phyloP scores from a whole-genome alignment of 37 sponge, comb jelly and placozoan genomes.

The Agelas oroides region DNA sequence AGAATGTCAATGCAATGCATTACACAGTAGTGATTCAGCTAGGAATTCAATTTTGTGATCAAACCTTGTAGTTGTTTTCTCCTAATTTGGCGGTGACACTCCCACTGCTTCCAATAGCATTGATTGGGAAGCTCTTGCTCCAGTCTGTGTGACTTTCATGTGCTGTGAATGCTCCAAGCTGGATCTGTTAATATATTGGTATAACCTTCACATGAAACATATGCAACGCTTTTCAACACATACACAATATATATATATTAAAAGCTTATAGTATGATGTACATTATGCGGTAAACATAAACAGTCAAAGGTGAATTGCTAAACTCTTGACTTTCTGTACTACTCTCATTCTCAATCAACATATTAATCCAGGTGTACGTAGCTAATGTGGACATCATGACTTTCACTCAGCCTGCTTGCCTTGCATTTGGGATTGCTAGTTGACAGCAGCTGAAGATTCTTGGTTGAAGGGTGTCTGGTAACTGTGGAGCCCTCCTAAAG shows the following conservation, averaged over 20 bases:
- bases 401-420: no score
- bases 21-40: background rate
- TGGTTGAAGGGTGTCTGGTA: slow-evolving; percentile 33
- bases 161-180: slow-evolving; percentile 31
- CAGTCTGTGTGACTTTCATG: slow-evolving; percentile 53
- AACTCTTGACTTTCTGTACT: no score
- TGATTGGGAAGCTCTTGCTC: slow-evolving; percentile 70
- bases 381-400: no score
- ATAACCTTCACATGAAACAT: no score
- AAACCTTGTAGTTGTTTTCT: slow-evolving; percentile 47
- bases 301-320: no score
- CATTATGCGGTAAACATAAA: no score
- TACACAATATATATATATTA: no score
- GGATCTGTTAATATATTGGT: slow-evolving; percentile 25
- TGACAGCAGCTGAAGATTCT: slow-evolving; percentile 31
- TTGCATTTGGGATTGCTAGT: slow-evolving; percentile 51
- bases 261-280: no score
- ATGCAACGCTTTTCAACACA: no score
- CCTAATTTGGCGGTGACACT: slow-evolving; percentile 39
- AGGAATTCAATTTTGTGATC: background rate
- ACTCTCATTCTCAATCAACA: no score
- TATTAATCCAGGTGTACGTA: no score
- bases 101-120: slow-evolving; percentile 75
- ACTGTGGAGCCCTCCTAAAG: slow-evolving; percentile 40
- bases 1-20: background rate